Evolutionary conservation across 1,140 invertebrate genomes (phyloP).

Genomic region (Trichogramma pretiosum): DNA sequence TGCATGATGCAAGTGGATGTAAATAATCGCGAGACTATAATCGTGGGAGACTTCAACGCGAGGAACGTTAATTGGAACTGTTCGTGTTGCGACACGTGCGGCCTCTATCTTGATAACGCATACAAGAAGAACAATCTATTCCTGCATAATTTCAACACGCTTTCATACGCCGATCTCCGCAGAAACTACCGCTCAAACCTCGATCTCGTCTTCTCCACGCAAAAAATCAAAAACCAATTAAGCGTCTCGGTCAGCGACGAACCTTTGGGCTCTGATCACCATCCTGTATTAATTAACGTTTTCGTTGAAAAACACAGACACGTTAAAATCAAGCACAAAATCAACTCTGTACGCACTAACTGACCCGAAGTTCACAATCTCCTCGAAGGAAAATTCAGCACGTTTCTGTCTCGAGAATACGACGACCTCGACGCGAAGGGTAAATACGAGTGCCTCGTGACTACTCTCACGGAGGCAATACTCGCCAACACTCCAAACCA

Average conservation of each 20-base stretch:
- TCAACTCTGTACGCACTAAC: slow-evolving; percentile 6
- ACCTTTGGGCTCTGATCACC: slow-evolving; percentile 29
- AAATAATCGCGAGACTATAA: not conserved
- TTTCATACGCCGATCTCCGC: not conserved
- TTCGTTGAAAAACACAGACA: slow-evolving; percentile 16
- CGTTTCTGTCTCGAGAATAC: no score
- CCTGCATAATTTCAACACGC: not conserved
- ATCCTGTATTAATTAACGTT: slow-evolving; percentile 24
- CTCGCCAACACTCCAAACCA: no score
- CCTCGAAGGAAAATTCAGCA: not conserved
- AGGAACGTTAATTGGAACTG: not conserved
- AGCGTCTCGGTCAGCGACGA: slow-evolving; percentile 24
- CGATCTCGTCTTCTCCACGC: slow-evolving; percentile 17
- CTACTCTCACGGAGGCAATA: no score
- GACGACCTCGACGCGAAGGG: no score
- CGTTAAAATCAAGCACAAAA: slow-evolving; percentile 4
- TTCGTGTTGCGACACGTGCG: not conserved
- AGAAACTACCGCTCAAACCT: not conserved
- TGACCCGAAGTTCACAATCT: not conserved
- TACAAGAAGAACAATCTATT: not conserved
- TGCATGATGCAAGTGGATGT: not conserved
- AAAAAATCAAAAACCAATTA: slow-evolving; percentile 19
- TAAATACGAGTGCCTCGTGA: no score
- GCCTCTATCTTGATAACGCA: not conserved
- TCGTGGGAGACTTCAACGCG: slow-evolving; percentile 2